Evolutionary conservation across 2,797 vertebrate genomes (phyloP).

Genomic region (Morelia viridis): DNA sequence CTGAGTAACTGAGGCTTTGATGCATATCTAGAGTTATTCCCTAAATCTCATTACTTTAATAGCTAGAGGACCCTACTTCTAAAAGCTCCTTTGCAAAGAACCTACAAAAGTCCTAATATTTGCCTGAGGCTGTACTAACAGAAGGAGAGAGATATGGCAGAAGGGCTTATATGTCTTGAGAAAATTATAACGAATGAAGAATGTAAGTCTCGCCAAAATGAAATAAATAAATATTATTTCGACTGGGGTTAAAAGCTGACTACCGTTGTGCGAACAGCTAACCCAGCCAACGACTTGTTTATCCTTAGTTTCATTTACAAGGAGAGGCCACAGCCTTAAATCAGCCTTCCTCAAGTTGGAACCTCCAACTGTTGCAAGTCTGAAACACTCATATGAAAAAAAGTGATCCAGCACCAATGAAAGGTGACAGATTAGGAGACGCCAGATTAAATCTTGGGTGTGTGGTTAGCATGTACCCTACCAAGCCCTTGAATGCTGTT

Average conservation of each 20-base stretch:
- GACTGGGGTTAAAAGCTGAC: background rate
- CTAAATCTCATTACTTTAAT: background rate
- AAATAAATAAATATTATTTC: background rate
- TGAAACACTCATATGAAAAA: background rate
- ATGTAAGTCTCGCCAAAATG: background rate
- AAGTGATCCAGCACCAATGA: background rate
- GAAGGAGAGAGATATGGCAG: background rate
- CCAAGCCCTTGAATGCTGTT: background rate
- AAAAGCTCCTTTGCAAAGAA: background rate
- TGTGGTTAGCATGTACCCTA: background rate
- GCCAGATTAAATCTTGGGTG: background rate
- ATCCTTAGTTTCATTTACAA: background rate
- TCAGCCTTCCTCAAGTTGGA: background rate
- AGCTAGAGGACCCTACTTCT: background rate
- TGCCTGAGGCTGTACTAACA: too few relatives aligned
- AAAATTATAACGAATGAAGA: background rate
- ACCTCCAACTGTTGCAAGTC: background rate
- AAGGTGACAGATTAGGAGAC: background rate
- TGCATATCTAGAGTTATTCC: background rate
- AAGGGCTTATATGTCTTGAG: background rate
- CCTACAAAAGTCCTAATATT: background rate
- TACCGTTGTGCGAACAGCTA: background rate
- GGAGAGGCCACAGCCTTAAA: background rate
- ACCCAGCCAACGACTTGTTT: background rate
- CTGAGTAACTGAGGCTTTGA: background rate